Conservation (phyloP, 2,888 invertebrate genomes). For the Sesia bembeciformis region DNA sequence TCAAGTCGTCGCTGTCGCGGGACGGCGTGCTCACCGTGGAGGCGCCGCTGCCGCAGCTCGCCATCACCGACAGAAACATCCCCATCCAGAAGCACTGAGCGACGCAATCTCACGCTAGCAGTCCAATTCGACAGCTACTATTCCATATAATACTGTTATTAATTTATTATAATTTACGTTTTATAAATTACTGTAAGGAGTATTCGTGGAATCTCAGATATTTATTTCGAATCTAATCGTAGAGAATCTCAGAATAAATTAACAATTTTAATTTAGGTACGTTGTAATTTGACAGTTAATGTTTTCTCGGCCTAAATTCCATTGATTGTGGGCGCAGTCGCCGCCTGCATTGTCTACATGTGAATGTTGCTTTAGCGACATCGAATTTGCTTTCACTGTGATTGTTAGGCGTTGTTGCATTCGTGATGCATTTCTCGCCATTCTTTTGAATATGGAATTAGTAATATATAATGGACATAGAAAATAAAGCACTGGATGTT, state of each 20-base stretch:
- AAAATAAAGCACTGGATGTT: constrained; percentile 11
- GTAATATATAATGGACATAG: constrained; percentile 1
- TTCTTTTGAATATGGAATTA: constrained; percentile 28
- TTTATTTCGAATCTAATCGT: constrained; percentile 58
- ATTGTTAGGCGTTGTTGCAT: constrained; percentile 43
- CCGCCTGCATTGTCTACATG: constrained; percentile 25
- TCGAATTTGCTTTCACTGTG: constrained; percentile 45
- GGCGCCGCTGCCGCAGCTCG: constrained; percentile 93
- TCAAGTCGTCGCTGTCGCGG: constrained; percentile 96
- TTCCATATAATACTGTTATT: constrained; percentile 67
- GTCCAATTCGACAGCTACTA: constrained; percentile 50
- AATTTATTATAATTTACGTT: constrained; percentile 71
- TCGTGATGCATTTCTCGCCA: constrained; percentile 41
- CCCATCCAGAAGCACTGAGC: constrained; percentile 80
- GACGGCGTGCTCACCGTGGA: constrained; percentile 98
- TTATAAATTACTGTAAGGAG: constrained; percentile 54
- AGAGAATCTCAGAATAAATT: constrained; percentile 60
- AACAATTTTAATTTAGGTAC: constrained; percentile 20
- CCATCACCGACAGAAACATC: constrained; percentile 86
- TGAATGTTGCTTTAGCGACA: constrained; percentile 36
- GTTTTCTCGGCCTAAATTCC: constrained; percentile 24
- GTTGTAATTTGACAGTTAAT: constrained; percentile 38
- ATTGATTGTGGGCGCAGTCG: constrained; percentile 35
- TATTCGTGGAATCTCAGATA: constrained; percentile 51
- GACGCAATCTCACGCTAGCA: constrained; percentile 20